Conservation (phyloP, 2,113 vertebrate genomes). For the Oryzias melastigma region DNA sequence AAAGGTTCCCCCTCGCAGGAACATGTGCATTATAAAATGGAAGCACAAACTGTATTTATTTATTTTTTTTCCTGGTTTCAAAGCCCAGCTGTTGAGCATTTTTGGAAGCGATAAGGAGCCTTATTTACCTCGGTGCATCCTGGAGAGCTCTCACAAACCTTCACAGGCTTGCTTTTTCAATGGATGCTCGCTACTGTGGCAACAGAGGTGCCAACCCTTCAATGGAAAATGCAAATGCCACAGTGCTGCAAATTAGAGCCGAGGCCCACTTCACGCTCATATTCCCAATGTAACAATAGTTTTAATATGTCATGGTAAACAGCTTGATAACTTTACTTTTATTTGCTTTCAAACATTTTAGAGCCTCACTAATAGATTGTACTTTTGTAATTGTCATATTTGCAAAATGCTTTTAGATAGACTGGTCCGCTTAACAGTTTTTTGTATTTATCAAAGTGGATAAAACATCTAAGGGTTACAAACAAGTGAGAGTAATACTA, state of each 20-base stretch:
- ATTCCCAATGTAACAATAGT: too few species aligned
- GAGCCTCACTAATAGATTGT: too few species aligned
- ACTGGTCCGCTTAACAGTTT: too few species aligned
- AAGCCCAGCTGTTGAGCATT: neutral
- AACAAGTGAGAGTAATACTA: too few species aligned
- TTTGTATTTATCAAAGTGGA: too few species aligned
- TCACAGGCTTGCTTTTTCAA: neutral
- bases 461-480: too few species aligned
- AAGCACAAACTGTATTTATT: neutral
- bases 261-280: neutral
- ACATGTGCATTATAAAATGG: neutral
- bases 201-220: neutral
- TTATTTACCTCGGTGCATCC: neutral
- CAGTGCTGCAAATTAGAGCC: constrained; percentile 7
- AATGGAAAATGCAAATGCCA: neutral
- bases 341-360: too few species aligned
- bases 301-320: too few species aligned
- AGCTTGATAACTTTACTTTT: too few species aligned
- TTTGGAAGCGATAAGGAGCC: neutral
- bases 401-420: too few species aligned
- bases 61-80: neutral
- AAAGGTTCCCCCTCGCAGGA: neutral
- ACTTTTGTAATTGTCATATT: too few species aligned
- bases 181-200: neutral
- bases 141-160: neutral